These are phyloP conservation scores for Threskiornis aethiopicus DNA, from an alignment of 2,797 vertebrate species.

Conservation along the genomic window DNA sequence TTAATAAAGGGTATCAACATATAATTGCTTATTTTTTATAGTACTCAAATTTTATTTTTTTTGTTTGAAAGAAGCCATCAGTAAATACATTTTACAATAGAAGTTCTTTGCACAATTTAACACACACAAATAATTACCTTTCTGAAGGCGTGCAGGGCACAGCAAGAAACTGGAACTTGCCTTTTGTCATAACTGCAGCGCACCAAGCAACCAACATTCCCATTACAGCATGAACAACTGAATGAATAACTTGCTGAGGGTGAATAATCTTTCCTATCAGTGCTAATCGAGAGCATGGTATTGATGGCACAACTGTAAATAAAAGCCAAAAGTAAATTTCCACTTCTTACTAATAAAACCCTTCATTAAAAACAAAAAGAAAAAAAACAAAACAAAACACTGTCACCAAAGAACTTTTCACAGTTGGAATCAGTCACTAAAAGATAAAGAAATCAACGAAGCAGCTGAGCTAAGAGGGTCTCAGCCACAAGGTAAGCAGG, in stretches of 20 bases:
- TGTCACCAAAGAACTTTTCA: not conserved
- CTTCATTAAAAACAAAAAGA: too few species aligned
- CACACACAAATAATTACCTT: constrained; percentile 74
- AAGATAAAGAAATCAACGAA: not conserved
- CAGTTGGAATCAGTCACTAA: not conserved
- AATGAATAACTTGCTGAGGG: constrained; percentile 88
- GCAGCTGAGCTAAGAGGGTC: not conserved
- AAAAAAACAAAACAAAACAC: too few species aligned
- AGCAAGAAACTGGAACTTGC: constrained; percentile 82
- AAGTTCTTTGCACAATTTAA: not conserved
- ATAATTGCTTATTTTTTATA: not conserved
- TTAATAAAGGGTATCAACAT: not conserved
- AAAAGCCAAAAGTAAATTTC: not conserved
- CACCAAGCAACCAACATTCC: constrained; percentile 91
- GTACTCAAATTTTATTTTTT: not conserved
- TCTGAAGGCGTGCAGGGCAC: constrained; percentile 76
- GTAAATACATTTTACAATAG: not conserved
- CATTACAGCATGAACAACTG: constrained; percentile 82
- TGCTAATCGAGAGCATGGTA: constrained; percentile 91
- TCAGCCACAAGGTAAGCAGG: not conserved
- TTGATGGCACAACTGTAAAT: constrained; percentile 86
- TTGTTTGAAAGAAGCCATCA: not conserved
- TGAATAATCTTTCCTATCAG: constrained; percentile 89
- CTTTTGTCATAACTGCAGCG: constrained; percentile 83
- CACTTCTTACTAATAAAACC: not conserved